Base-by-base conservation (phyloP, 2,797 vertebrate genomes). In the Sardinella longiceps region DNA sequence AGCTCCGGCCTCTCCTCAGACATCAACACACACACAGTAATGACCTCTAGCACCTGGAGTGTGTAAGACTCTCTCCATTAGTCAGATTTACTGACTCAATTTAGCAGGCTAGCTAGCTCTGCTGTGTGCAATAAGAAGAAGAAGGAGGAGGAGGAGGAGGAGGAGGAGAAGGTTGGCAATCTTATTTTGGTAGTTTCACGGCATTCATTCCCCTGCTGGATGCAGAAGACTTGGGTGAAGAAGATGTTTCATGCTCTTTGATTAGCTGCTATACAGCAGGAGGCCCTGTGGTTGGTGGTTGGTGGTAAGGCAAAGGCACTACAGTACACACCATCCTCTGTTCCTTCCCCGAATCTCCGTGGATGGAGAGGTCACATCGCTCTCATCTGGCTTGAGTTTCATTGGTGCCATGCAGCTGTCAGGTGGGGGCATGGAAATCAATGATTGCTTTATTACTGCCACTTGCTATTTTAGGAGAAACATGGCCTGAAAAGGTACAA, bases 351-450 rank as follows among this genome's bases (percentile, higher is more conserved):
- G n/a, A n/a, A n/a, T n/a, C n/a, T n/a, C n/a, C 23, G 70, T 7
- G 3, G 70, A 77, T 43, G 37, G 70, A 4, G 70, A n/a, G 37
- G 70, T 43, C 70, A 77, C 70, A 77, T 43, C 18, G 2, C 70
- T 43, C 70, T 77, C 70, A 20, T 23, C 33, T 74, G 30, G 15
- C 30, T 77, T 77, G 15, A 43, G 33, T 77, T 77, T 7, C 18
- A 43, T 20, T 18, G 43, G 37, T 66, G 70, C 70, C 70, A n/a
- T n/a, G n/a, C n/a, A 77, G 70, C 70, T 77, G 70, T 43, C 70
- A 77, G 70, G 70, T 77, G 33, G 33, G 33, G 70, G 37, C 70
- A 39, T 77, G 70, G 2, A 77, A 20, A 77, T 39, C 70, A 77
- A 43, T 39, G 70, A 43, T 23, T 20, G 70, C 33, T 77, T 77